Conservation (phyloP, 2,797 vertebrate genomes). For the Oophaga sylvatica region DNA sequence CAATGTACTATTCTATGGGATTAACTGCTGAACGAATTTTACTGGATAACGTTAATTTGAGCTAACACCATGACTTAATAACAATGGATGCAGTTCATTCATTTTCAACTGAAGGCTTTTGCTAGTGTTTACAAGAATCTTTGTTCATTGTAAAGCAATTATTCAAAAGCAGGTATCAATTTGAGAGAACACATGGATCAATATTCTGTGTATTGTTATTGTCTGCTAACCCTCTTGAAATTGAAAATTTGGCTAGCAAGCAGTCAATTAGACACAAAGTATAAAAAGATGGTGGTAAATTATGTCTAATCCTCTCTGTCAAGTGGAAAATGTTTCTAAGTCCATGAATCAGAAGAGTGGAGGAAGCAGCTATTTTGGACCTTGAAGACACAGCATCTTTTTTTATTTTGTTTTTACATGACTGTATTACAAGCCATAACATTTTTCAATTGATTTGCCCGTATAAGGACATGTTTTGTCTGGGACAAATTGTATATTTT, state of each 20-base stretch:
- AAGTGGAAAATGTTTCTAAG: neutral
- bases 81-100: neutral
- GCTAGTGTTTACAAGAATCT: neutral
- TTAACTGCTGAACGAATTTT: neutral
- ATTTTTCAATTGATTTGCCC: too few relatives aligned
- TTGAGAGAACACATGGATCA: neutral
- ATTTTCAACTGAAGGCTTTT: neutral
- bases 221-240: neutral
- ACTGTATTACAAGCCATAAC: too few relatives aligned
- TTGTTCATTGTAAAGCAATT: conserved; percentile 13
- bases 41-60: neutral
- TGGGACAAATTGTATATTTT: too few relatives aligned
- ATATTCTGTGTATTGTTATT: neutral
- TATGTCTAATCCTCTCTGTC: neutral
- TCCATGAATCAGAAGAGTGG: neutral
- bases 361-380: too few relatives aligned
- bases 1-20: neutral
- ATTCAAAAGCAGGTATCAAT: neutral
- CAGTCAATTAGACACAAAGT: neutral
- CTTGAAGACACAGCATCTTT: too few relatives aligned
- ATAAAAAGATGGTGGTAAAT: neutral
- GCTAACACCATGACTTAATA: neutral
- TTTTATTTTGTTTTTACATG: too few relatives aligned
- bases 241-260: neutral
- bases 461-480: too few relatives aligned